Conservation (phyloP, 2,113 vertebrate genomes). For the Tenrec ecaudatus region DNA sequence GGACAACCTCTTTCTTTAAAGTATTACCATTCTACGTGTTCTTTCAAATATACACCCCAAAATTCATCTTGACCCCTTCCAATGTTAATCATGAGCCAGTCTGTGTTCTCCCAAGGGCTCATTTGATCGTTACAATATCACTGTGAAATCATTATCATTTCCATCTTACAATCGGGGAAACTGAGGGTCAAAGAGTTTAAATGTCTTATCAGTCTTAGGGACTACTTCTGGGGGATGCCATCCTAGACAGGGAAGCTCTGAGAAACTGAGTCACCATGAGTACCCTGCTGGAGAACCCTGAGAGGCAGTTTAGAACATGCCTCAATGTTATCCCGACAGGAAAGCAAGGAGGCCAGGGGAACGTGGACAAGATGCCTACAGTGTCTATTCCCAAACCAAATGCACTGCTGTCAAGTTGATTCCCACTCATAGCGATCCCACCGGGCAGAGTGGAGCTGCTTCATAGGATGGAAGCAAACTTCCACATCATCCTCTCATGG, state of each 20-base stretch:
- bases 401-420: background rate
- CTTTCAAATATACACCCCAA: background rate
- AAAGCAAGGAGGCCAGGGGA: background rate
- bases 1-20: background rate
- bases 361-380: background rate
- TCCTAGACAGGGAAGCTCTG: too few relatives aligned
- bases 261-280: background rate
- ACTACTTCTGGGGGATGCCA: too few relatives aligned
- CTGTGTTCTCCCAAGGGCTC: background rate
- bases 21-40: background rate
- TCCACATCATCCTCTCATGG: background rate
- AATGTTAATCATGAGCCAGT: background rate
- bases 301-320: background rate
- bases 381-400: background rate
- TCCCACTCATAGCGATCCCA: background rate
- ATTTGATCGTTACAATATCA: background rate
- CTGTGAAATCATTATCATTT: background rate
- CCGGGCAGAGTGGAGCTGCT: background rate
- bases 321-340: background rate
- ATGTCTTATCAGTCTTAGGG: background rate
- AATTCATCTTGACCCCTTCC: background rate
- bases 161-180: background rate
- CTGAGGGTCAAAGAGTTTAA: background rate
- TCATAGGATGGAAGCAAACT: background rate
- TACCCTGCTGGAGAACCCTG: background rate